A percentile compares a stretch with the other conserved stretches of the same genome.
phyloP scores from a whole-genome alignment of 2,888 invertebrate genomes.

The Dolichomitus sp. region DNA sequence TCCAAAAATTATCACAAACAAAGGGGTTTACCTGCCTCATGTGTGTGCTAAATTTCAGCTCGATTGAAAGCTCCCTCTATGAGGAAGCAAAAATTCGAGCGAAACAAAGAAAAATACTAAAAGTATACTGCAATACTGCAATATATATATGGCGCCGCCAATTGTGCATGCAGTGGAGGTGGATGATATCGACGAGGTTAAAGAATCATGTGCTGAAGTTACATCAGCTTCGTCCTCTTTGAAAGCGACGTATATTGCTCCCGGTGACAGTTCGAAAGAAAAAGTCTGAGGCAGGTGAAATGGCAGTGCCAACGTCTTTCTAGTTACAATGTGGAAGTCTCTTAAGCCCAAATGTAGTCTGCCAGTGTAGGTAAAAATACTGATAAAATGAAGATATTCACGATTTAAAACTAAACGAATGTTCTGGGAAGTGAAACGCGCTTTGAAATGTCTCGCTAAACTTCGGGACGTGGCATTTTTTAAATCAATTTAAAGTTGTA shows the following conservation, averaged over 20 bases:
- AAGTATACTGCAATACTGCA: constrained; percentile 14
- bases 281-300: background rate
- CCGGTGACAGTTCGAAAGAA: background rate
- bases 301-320: too few relatives aligned
- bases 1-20: too few relatives aligned
- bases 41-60: too few relatives aligned
- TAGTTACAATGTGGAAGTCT: too few relatives aligned
- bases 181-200: constrained; percentile 11
- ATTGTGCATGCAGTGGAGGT: constrained; percentile 8
- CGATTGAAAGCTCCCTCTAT: too few relatives aligned
- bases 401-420: background rate
- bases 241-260: background rate
- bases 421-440: background rate
- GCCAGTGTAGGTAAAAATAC: too few relatives aligned
- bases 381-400: background rate
- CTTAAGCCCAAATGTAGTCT: too few relatives aligned
- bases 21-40: too few relatives aligned
- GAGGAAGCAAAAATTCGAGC: constrained; percentile 13
- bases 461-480: background rate
- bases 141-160: constrained; percentile 6
- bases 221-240: constrained; percentile 14
- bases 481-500: background rate
- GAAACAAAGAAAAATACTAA: constrained; percentile 37
- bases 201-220: constrained; percentile 6
- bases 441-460: background rate